These are phyloP conservation scores for Calonectris borealis DNA, from an alignment of 2,113 vertebrate species.

Conservation along the genomic window DNA sequence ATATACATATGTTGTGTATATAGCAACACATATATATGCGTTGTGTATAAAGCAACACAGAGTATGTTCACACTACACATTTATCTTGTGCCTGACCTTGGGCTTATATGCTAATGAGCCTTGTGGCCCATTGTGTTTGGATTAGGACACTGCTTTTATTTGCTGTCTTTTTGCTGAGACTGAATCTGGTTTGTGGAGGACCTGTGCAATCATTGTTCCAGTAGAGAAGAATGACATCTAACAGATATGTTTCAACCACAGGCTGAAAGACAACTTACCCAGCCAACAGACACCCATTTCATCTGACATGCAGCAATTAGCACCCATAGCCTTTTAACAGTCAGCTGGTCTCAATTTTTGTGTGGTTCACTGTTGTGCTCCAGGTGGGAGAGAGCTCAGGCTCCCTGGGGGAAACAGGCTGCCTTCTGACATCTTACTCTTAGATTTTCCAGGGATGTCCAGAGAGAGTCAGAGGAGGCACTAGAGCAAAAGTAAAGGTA, in stretches of 20 bases:
- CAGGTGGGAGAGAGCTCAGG: background rate
- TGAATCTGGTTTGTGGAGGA: background rate
- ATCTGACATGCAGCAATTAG: background rate
- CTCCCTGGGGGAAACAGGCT: background rate
- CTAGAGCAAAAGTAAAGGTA: background rate
- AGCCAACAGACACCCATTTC: background rate
- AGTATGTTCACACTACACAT: background rate
- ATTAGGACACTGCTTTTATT: background rate
- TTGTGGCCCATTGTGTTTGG: background rate
- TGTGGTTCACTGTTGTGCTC: background rate
- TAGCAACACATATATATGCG: background rate
- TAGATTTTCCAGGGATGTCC: background rate
- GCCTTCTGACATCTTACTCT: background rate
- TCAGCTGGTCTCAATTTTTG: background rate
- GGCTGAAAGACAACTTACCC: background rate
- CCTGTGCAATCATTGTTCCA: background rate
- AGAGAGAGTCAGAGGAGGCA: background rate
- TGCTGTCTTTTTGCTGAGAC: background rate
- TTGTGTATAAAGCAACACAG: background rate
- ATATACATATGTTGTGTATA: no score
- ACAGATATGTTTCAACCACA: background rate
- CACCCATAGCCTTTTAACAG: background rate
- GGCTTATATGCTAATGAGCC: background rate
- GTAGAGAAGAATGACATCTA: background rate
- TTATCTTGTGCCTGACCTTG: background rate